A percentile compares a stretch with the other conserved stretches of the same genome.
Conservation (phyloP, 2,113 vertebrate genomes). For the Glaucidium brasilianum region DNA sequence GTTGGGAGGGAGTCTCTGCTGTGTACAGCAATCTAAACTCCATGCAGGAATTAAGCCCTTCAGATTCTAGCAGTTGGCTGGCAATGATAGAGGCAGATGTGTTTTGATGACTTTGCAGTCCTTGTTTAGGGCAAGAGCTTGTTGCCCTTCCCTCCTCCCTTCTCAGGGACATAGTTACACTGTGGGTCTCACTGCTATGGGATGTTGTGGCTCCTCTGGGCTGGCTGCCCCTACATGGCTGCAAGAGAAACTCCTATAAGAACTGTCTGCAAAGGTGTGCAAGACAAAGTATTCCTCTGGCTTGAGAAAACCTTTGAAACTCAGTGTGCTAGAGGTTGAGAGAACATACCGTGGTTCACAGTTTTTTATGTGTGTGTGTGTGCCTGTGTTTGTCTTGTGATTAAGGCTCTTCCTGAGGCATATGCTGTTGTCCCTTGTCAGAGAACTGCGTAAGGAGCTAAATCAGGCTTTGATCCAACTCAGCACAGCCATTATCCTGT, state of each 20-base stretch:
- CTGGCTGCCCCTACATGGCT: accelerated
- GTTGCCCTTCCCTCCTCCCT: not conserved
- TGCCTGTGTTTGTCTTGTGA: not conserved
- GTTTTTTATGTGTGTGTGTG: accelerated
- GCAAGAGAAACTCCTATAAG: not conserved
- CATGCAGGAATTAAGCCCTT: not conserved
- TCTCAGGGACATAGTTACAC: not conserved
- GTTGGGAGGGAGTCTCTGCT: not conserved
- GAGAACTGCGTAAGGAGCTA: not conserved
- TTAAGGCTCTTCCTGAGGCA: not conserved
- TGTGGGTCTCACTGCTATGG: not conserved
- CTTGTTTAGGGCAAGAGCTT: not conserved
- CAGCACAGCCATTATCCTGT: accelerated
- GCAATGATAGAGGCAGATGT: not conserved
- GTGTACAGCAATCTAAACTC: not conserved
- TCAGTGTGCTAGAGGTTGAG: not conserved
- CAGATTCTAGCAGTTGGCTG: not conserved
- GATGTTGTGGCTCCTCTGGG: not conserved
- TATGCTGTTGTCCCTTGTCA: not conserved
- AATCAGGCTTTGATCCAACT: not conserved
- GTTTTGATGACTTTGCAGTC: not conserved
- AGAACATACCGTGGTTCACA: not conserved
- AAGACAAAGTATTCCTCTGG: not conserved
- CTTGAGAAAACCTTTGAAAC: not conserved
- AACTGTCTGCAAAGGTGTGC: not conserved